Conservation (phyloP, 2,888 invertebrate species). For the Caprella mutica region DNA sequence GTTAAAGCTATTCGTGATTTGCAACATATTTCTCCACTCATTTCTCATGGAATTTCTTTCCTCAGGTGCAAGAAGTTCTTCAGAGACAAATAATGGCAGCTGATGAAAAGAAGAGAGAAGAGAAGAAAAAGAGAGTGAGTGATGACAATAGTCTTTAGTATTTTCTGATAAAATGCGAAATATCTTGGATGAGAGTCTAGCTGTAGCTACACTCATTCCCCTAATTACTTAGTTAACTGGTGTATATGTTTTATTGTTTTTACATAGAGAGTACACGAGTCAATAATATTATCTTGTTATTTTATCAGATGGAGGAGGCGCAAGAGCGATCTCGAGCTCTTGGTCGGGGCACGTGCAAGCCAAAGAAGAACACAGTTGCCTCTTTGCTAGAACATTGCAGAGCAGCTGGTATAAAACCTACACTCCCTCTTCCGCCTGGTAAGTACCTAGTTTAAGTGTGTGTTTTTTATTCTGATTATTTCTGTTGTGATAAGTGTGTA, state of each 20-base stretch:
- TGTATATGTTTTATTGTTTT: too few species aligned
- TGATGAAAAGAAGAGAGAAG: constrained; percentile 29
- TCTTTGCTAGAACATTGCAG: constrained; percentile 74
- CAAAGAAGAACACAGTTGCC: constrained; percentile 85
- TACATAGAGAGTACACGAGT: too few species aligned
- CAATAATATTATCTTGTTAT: too few species aligned
- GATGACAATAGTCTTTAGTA: too few species aligned
- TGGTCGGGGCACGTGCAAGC: constrained; percentile 75
- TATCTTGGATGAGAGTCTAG: too few species aligned
- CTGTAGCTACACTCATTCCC: too few species aligned
- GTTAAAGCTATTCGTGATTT: too few species aligned
- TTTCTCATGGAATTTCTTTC: neutral
- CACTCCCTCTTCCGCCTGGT: constrained; percentile 32
- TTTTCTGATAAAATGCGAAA: too few species aligned
- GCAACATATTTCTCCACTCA: neutral
- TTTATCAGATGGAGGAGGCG: constrained; percentile 29
- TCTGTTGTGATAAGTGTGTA: too few species aligned
- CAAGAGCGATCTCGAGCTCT: constrained; percentile 55
- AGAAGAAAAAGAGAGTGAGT: constrained; percentile 33
- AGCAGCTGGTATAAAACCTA: constrained; percentile 46
- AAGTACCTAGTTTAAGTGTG: too few species aligned
- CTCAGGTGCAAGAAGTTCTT: constrained; percentile 34
- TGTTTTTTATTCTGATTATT: too few species aligned
- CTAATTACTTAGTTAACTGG: too few species aligned
- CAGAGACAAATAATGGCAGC: constrained; percentile 27